Evolutionary conservation across 2,888 invertebrate species (phyloP).

Genomic region (Drosophila infuscata): DNA sequence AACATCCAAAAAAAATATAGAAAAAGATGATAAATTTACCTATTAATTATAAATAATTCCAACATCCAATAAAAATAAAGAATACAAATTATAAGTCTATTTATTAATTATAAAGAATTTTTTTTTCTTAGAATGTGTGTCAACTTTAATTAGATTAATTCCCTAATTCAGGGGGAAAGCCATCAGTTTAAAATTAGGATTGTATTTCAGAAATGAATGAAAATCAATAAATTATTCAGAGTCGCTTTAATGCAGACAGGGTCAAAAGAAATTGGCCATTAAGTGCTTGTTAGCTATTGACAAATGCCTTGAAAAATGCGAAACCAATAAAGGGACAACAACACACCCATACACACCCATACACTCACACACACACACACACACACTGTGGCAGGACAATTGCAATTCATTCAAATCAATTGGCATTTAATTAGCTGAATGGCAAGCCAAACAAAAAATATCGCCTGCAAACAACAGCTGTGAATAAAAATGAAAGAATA

Average conservation of each 20-base stretch:
- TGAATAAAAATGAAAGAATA: slow-evolving; percentile 17
- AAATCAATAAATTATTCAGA: slow-evolving; percentile 55
- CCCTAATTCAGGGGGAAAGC: background rate
- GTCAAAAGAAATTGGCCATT: slow-evolving; percentile 30
- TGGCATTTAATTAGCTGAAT: slow-evolving; percentile 56
- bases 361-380: background rate
- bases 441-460: slow-evolving; percentile 24
- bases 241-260: slow-evolving; percentile 13
- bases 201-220: slow-evolving; percentile 14
- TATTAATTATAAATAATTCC: background rate
- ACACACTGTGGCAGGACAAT: background rate
- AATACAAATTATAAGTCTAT: background rate
- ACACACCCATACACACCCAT: background rate
- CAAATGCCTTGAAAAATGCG: slow-evolving; percentile 29
- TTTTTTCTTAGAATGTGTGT: background rate
- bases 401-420: slow-evolving; percentile 52
- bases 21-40: background rate
- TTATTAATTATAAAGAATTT: background rate
- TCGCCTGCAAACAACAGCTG: slow-evolving; percentile 6
- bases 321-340: slow-evolving; percentile 16
- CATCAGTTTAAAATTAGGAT: slow-evolving; percentile 2
- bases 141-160: background rate
- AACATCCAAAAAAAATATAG: background rate
- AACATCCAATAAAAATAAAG: background rate
- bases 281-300: slow-evolving; percentile 33